phyloP scores from a whole-genome alignment of 2,113 vertebrate species.

The Irena cyanogastra region DNA sequence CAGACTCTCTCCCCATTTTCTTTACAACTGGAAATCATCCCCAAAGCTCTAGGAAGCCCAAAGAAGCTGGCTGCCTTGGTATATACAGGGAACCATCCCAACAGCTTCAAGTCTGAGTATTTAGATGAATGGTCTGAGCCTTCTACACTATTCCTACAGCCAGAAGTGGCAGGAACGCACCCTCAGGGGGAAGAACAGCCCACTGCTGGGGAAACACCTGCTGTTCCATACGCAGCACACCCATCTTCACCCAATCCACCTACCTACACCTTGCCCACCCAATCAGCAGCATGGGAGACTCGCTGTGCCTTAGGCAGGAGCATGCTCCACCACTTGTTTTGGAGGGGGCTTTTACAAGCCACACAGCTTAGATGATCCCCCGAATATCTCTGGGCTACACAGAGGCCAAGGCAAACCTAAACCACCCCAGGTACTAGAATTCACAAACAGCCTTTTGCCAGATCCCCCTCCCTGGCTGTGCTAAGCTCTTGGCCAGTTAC shows the following conservation, averaged over 20 bases:
- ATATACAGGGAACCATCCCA: not conserved
- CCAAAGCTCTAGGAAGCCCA: not conserved
- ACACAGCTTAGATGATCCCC: not conserved
- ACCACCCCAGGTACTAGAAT: not conserved
- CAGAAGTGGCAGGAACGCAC: not conserved
- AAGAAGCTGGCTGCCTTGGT: not conserved
- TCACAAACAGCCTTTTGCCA: not conserved
- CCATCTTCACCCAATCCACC: not conserved
- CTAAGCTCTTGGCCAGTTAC: not conserved
- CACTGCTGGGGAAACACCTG: not conserved
- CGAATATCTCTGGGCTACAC: not conserved
- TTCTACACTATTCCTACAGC: not conserved
- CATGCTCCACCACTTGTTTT: not conserved
- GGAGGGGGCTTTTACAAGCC: not conserved
- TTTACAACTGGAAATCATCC: not conserved
- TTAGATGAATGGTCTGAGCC: not conserved
- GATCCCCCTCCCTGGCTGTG: not conserved
- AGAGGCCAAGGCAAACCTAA: not conserved
- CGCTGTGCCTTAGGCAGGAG: not conserved
- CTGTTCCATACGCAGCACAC: not conserved
- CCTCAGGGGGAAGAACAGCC: not conserved
- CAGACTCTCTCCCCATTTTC: not conserved
- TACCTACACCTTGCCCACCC: not conserved
- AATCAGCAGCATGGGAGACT: rapidly evolving
- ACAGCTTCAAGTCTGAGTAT: not conserved